phyloP scores from a whole-genome alignment of 2,113 vertebrate species.

The Silurus meridionalis region DNA sequence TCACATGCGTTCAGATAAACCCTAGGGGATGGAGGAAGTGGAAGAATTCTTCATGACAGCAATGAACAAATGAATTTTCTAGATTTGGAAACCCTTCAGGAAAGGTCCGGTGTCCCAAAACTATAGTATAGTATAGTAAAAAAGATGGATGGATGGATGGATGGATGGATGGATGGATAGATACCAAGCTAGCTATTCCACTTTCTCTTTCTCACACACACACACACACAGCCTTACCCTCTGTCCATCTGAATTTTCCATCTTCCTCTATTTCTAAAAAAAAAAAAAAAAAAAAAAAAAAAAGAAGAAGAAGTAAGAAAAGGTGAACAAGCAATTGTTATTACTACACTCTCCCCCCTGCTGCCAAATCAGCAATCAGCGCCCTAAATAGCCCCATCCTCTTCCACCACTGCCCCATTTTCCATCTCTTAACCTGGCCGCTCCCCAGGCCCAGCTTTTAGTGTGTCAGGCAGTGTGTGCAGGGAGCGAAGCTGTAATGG shows the following conservation, averaged over 20 bases:
- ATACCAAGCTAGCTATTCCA: background rate
- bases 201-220: background rate
- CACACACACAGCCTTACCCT: background rate
- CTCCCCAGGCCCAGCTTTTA: slow-evolving; percentile 70
- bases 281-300: background rate
- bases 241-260: slow-evolving; percentile 36
- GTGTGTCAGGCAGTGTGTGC: slow-evolving; percentile 62
- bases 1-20: background rate
- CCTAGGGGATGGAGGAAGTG: background rate
- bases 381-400: slow-evolving; percentile 49
- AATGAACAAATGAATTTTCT: background rate
- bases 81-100: too few species aligned
- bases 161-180: background rate
- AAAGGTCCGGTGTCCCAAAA: too few species aligned
- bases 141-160: background rate
- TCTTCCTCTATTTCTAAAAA: slow-evolving; percentile 25
- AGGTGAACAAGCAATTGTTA: slow-evolving; percentile 46
- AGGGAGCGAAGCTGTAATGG: slow-evolving; percentile 69
- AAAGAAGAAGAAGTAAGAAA: slow-evolving; percentile 12
- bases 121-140: too few species aligned
- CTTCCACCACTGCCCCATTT: slow-evolving; percentile 62
- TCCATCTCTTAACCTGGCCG: slow-evolving; percentile 63
- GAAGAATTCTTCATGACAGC: background rate
- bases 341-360: slow-evolving; percentile 46
- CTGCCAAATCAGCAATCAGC: slow-evolving; percentile 64